These are phyloP conservation scores for Fregetta grallaria DNA, from an alignment of 2,113 vertebrate genomes.

Conservation along the genomic window DNA sequence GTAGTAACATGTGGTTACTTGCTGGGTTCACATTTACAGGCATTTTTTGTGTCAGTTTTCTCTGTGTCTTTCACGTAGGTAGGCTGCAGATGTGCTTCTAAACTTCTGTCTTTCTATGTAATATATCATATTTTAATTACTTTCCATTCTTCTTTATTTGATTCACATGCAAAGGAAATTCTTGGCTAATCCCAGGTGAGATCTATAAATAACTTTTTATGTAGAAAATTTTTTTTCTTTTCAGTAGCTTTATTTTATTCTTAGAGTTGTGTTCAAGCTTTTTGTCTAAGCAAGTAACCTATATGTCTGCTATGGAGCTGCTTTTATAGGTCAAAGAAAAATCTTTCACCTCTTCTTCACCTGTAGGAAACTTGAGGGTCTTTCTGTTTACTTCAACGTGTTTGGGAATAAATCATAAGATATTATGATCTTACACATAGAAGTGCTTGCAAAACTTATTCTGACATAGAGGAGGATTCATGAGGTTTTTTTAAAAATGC, in stretches of 20 bases:
- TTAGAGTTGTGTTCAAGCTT: background rate
- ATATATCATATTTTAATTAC: constrained; percentile 44
- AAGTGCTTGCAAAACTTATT: background rate
- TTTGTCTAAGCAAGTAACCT: background rate
- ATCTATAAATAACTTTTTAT: constrained; percentile 2
- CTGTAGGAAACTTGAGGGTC: background rate
- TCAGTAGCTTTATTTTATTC: background rate
- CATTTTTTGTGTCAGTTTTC: constrained; percentile 6
- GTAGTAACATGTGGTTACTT: constrained; percentile 22
- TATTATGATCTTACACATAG: background rate
- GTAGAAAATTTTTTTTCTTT: background rate
- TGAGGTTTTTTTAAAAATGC: background rate
- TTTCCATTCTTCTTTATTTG: background rate
- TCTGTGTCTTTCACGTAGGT: background rate
- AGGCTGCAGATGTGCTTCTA: constrained; percentile 23
- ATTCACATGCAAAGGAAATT: constrained; percentile 21
- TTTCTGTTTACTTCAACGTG: background rate
- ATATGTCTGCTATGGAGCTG: background rate
- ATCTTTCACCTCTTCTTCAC: background rate
- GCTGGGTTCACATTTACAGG: background rate
- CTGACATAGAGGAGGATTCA: background rate
- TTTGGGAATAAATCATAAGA: background rate
- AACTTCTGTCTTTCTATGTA: background rate
- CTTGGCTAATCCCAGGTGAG: constrained; percentile 4
- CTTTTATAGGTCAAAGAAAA: background rate